Percentiles rank a stretch among this genome's conserved stretches.
These are phyloP conservation scores for Orientallactaga sibirica DNA, from an alignment of 2,797 vertebrate genomes.

Conservation along the genomic window DNA sequence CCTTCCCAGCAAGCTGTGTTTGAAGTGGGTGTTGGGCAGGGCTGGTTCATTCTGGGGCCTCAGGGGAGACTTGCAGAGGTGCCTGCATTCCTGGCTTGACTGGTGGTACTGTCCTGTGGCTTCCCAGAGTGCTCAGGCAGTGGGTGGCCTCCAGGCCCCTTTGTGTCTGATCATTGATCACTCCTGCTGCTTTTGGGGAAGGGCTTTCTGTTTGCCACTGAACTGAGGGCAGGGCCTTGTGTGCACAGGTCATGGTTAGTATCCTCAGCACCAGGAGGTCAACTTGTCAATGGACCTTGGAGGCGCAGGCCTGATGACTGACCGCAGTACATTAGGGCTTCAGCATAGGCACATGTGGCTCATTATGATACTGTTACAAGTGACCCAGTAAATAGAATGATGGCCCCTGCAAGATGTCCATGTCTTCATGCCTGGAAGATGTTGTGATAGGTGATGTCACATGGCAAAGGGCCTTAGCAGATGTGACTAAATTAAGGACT, in stretches of 20 bases:
- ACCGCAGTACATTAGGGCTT: background rate
- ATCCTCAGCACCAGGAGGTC: background rate
- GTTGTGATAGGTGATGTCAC: accelerated
- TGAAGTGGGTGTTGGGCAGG: background rate
- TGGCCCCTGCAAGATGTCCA: accelerated
- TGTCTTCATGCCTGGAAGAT: background rate
- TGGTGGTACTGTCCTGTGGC: background rate
- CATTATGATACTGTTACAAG: too few species aligned
- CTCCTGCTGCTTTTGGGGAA: background rate
- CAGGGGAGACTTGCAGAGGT: too few species aligned
- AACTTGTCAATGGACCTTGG: background rate
- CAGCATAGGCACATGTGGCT: accelerated
- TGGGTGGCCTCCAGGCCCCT: background rate
- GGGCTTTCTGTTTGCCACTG: background rate
- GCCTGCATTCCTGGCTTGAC: background rate
- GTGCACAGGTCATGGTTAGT: background rate
- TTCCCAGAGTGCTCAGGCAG: background rate
- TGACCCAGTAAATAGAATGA: accelerated
- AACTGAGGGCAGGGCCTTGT: accelerated
- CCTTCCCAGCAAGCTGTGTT: background rate
- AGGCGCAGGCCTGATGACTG: background rate
- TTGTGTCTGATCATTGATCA: background rate
- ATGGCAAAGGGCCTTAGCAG: background rate
- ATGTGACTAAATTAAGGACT: background rate
- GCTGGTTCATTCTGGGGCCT: background rate